Conservation (phyloP, 1,140 invertebrate genomes). For the Panagrolaimus sp. region DNA sequence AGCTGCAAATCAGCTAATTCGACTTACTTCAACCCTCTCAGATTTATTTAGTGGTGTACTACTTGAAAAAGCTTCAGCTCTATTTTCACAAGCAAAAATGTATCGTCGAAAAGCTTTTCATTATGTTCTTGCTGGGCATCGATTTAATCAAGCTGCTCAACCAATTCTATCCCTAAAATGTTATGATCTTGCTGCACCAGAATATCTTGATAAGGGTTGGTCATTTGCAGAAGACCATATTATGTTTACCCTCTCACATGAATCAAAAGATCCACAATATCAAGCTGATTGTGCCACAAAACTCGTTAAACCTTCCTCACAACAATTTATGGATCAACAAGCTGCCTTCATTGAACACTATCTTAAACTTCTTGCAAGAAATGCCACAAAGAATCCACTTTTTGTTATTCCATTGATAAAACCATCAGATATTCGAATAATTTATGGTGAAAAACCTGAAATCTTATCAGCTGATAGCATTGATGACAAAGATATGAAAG, state of each 20-base stretch:
- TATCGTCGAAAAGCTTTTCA: conserved; percentile 21
- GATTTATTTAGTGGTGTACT: conserved; percentile 20
- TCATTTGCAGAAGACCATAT: conserved; percentile 23
- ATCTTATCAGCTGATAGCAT: background rate
- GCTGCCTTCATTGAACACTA: conserved; percentile 16
- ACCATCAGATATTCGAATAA: background rate
- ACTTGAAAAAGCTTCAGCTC: conserved; percentile 12
- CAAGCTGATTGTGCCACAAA: conserved; percentile 5
- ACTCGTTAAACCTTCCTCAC: conserved; percentile 1
- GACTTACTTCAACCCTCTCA: background rate
- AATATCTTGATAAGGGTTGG: conserved; percentile 15
- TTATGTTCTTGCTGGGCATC: conserved; percentile 21
- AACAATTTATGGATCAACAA: conserved; percentile 23
- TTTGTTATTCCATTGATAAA: background rate
- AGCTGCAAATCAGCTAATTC: conserved; percentile 9
- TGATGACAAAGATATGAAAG: conserved; percentile 11
- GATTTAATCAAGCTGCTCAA: conserved; percentile 18
- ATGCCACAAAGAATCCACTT: background rate
- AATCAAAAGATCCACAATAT: conserved; percentile 4
- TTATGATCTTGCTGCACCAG: conserved; percentile 18
- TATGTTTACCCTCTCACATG: background rate
- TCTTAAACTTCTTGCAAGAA: conserved; percentile 1
- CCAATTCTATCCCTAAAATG: conserved; percentile 2
- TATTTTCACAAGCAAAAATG: conserved; percentile 15
- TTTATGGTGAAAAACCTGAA: conserved; percentile 16